phyloP scores from a whole-genome alignment of 2,888 invertebrate genomes.

The Drosophila neonasuta region DNA sequence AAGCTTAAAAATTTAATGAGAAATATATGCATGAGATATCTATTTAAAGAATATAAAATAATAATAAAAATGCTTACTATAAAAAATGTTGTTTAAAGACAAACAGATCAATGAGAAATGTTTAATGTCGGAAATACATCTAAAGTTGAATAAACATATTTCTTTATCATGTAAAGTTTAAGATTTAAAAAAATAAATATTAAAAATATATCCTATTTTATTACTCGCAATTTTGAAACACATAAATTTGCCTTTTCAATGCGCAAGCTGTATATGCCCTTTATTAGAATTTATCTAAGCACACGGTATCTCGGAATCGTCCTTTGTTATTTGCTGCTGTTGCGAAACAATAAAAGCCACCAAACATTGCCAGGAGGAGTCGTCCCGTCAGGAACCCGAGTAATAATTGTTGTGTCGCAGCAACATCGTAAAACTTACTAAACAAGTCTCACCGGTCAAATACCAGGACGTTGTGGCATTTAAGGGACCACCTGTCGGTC shows the following conservation, averaged over 20 bases:
- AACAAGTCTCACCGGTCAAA: constrained; percentile 74
- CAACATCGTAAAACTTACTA: constrained; percentile 61
- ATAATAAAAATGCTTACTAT: too few species aligned
- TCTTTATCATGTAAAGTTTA: too few species aligned
- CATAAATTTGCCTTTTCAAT: too few species aligned
- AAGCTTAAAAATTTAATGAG: not conserved
- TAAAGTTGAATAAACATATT: too few species aligned
- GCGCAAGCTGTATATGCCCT: not conserved
- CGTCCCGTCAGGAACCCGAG: constrained; percentile 20
- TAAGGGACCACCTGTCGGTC: constrained; percentile 79
- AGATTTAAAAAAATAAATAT: too few species aligned
- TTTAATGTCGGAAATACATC: not conserved
- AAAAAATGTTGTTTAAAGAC: too few species aligned
- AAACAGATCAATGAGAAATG: not conserved
- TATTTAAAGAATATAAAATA: too few species aligned
- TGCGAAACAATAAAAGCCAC: constrained; percentile 61
- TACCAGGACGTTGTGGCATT: constrained; percentile 65
- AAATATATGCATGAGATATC: too few species aligned
- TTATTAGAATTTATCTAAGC: not conserved
- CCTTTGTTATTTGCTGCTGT: constrained; percentile 1
- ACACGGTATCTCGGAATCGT: constrained; percentile 1
- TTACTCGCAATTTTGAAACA: not conserved
- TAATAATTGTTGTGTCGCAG: constrained; percentile 53
- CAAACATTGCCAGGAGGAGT: constrained; percentile 16
- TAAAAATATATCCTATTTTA: not conserved